These are phyloP conservation scores for Reticulitermes lucifugus DNA, from an alignment of 2,888 invertebrate genomes.

Conservation along the genomic window DNA sequence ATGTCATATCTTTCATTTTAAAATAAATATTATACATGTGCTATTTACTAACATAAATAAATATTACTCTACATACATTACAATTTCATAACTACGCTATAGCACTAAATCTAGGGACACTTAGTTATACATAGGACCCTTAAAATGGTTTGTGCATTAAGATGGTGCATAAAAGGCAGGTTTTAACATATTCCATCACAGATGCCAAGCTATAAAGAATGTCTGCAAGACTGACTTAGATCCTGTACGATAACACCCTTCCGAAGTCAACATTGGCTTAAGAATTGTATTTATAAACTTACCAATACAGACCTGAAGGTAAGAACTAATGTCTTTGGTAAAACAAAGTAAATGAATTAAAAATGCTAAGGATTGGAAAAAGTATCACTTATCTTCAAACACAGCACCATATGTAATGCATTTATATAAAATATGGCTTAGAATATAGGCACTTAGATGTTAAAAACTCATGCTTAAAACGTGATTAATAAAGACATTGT, in stretches of 20 bases:
- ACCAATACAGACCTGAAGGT: background rate
- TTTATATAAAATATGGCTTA: no score
- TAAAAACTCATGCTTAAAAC: no score
- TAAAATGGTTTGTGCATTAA: slow-evolving; percentile 1
- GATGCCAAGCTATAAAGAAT: background rate
- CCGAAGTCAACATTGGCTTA: slow-evolving; percentile 11
- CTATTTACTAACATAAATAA: slow-evolving; percentile 7
- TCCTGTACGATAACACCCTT: background rate
- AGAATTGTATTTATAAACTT: background rate
- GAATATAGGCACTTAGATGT: no score
- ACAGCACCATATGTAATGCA: no score
- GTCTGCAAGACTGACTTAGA: background rate
- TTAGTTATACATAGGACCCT: background rate
- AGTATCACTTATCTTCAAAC: no score
- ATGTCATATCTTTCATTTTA: background rate
- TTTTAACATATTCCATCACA: slow-evolving; percentile 10
- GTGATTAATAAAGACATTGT: no score
- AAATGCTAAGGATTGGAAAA: no score
- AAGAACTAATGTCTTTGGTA: no score
- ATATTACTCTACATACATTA: background rate
- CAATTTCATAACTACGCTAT: background rate
- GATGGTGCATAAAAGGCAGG: slow-evolving; percentile 14
- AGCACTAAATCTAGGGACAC: background rate
- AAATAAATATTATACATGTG: slow-evolving; percentile 3
- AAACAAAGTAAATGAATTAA: no score